phyloP scores from a whole-genome alignment of 2,113 vertebrate genomes.

The Rafetus swinhoei region DNA sequence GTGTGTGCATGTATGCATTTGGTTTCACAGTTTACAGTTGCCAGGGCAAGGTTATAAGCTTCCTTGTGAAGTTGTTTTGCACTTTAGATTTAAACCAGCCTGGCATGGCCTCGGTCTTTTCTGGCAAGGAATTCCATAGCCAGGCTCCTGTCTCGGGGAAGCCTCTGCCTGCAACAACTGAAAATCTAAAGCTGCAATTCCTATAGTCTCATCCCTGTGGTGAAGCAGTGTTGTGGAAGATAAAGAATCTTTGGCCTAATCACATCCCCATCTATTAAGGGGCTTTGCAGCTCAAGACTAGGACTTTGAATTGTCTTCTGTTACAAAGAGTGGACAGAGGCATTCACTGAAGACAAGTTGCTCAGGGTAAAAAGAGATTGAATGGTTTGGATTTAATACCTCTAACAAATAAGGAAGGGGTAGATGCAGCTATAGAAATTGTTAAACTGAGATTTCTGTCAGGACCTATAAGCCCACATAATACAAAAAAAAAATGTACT shows the following conservation, averaged over 20 bases:
- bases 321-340: not conserved
- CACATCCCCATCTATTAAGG: slow-evolving; percentile 12
- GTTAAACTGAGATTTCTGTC: not conserved
- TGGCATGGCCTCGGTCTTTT: fast-evolving
- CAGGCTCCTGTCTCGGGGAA: not conserved
- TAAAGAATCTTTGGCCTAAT: not conserved
- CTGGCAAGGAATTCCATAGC: not conserved
- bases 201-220: not conserved
- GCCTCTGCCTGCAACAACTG: not conserved
- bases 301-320: not conserved
- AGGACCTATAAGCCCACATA: not conserved
- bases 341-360: not conserved
- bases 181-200: not conserved
- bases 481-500: not conserved
- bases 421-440: not conserved
- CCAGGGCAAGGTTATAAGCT: not conserved
- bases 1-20: not conserved
- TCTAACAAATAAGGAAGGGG: not conserved
- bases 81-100: not conserved
- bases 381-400: slow-evolving; percentile 3
- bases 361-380: not conserved
- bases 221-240: not conserved
- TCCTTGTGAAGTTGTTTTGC: not conserved
- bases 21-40: not conserved
- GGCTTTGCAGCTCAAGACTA: not conserved